A percentile compares a stretch with the other conserved stretches of the same genome.
phyloP scores from a whole-genome alignment of 2,888 invertebrate species.

The Drosophila ustulata region DNA sequence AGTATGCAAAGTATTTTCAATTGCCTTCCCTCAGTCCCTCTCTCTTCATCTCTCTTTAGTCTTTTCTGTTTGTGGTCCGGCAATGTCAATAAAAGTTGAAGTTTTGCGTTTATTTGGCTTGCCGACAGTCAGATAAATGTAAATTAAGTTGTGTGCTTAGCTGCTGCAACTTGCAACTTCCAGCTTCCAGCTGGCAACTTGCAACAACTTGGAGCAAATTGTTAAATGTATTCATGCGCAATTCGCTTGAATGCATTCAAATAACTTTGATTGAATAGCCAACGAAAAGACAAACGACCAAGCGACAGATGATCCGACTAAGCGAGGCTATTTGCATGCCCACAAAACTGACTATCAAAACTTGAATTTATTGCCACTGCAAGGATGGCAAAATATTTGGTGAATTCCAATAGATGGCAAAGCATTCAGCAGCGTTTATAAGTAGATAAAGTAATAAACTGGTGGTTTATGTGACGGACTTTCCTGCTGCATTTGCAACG shows the following conservation, averaged over 20 bases:
- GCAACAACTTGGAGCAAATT: constrained; percentile 41
- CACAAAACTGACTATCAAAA: constrained; percentile 1
- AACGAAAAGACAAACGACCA: constrained; percentile 19
- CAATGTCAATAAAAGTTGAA: constrained; percentile 58
- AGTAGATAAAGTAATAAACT: constrained; percentile 53
- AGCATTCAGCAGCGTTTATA: constrained; percentile 5
- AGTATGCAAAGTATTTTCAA: constrained; percentile 9
- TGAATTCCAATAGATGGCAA: background rate
- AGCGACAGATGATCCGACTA: background rate
- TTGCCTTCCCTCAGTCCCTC: background rate
- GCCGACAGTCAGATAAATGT: constrained; percentile 45
- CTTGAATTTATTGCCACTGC: constrained; percentile 2
- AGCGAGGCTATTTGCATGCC: background rate
- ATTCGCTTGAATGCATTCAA: constrained; percentile 50
- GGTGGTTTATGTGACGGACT: constrained; percentile 44
- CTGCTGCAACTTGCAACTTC: constrained; percentile 29
- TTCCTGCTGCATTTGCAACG: constrained; percentile 33
- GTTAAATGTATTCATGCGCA: constrained; percentile 53
- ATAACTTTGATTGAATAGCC: constrained; percentile 53
- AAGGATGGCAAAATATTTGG: constrained; percentile 14
- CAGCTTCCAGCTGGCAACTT: constrained; percentile 3
- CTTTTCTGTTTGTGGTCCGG: constrained; percentile 32
- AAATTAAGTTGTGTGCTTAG: constrained; percentile 55
- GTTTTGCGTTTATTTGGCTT: constrained; percentile 50
- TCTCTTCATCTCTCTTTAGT: background rate